Conservation (phyloP, 37 sponge, comb jelly and placozoan genomes). For the Dysidea cf. avara region DNA sequence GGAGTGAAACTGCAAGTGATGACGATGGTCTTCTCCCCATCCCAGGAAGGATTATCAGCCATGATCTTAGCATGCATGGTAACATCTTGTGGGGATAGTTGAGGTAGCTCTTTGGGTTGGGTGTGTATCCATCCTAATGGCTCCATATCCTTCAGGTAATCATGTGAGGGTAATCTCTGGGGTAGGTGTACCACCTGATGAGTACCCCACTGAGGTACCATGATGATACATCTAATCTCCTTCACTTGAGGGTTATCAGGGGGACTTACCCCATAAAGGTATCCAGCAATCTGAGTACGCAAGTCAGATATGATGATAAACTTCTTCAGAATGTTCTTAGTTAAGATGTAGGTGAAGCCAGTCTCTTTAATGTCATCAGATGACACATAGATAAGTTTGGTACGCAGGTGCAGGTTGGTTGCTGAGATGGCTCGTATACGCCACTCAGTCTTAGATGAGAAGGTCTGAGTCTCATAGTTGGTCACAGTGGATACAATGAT, state of each 20-base stretch:
- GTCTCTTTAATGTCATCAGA: slow-evolving; percentile 99
- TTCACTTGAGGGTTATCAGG: slow-evolving; percentile 99
- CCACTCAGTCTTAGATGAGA: slow-evolving; percentile 99
- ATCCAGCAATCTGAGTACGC: slow-evolving; percentile 96
- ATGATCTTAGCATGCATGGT: slow-evolving; percentile 93
- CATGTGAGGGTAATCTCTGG: slow-evolving; percentile 81
- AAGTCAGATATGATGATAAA: slow-evolving; percentile 97
- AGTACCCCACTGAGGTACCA: slow-evolving; percentile 99
- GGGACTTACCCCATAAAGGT: slow-evolving; percentile 96
- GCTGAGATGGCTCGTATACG: slow-evolving; percentile 97
- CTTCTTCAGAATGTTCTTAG: slow-evolving; percentile 96
- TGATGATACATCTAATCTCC: slow-evolving; percentile 93
- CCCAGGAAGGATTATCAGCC: slow-evolving; percentile 94
- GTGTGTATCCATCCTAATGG: slow-evolving; percentile 99
- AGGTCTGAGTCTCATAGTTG: slow-evolving; percentile 96
- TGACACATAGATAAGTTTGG: slow-evolving; percentile 97
- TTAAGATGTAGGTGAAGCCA: slow-evolving; percentile 97
- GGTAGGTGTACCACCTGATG: slow-evolving; percentile 96
- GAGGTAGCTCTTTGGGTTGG: slow-evolving; percentile 98
- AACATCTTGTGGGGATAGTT: slow-evolving; percentile 97
- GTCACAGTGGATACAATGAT: slow-evolving; percentile 95
- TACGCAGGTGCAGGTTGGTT: slow-evolving; percentile 99
- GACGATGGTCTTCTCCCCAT: slow-evolving; percentile 96
- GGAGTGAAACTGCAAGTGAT: slow-evolving; percentile 99
- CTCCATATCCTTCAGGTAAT: slow-evolving; percentile 99